These are phyloP conservation scores for Virgularia gustaviana DNA, from an alignment of 92 coral and sea anemone genomes.

Conservation along the genomic window DNA sequence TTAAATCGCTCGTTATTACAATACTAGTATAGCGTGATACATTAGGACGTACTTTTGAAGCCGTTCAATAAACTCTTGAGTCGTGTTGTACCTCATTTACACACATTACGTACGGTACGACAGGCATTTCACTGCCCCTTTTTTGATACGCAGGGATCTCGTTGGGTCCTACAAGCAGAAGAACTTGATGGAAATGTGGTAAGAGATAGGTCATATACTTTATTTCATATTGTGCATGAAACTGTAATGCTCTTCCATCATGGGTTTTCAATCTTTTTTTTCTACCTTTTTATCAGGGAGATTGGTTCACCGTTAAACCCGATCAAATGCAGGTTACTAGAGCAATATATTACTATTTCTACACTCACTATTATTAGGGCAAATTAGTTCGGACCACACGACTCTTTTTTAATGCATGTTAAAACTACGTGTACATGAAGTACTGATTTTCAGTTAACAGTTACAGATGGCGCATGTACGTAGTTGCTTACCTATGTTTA, in stretches of 20 bases:
- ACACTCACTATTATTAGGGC: no score
- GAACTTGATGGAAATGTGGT: constrained; percentile 94
- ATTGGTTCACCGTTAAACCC: constrained; percentile 77
- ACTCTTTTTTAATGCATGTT: no score
- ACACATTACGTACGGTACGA: no score
- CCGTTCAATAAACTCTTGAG: no score
- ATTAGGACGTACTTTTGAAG: neutral
- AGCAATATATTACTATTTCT: no score
- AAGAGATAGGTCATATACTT: constrained; percentile 26
- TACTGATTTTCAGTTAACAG: no score
- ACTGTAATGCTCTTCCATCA: neutral
- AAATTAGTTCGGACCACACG: no score
- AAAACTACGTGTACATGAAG: no score
- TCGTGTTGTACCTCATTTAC: no score
- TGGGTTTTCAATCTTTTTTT: neutral
- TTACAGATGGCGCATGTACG: no score
- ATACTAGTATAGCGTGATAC: neutral
- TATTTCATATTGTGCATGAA: neutral
- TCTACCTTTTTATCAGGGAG: constrained; percentile 68
- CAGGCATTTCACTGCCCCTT: no score
- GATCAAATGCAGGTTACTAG: constrained; percentile 99
- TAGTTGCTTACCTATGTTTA: no score
- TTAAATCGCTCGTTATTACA: neutral
- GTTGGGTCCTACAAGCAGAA: constrained; percentile 99
- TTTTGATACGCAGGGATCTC: constrained; percentile 91